Evolutionary conservation across 1,140 invertebrate genomes (phyloP).

Genomic region (Drosophila miranda): DNA sequence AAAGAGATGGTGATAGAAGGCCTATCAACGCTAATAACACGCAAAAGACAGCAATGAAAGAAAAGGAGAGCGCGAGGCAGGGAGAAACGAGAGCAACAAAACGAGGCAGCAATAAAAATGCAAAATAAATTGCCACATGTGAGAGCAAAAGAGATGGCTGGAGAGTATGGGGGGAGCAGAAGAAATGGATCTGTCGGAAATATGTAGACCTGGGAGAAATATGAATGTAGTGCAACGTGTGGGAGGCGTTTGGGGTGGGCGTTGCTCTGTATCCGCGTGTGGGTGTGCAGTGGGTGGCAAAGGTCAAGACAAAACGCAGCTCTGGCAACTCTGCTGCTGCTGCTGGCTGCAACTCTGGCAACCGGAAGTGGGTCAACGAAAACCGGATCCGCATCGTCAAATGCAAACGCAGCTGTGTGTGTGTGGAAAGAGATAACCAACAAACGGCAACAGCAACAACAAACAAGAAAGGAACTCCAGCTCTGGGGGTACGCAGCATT

Average conservation of each 20-base stretch:
- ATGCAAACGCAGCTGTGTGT: constrained; percentile 64
- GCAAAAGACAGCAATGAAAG: constrained; percentile 58
- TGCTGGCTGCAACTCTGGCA: constrained; percentile 36
- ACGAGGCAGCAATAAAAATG: constrained; percentile 68
- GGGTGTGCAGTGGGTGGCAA: constrained; percentile 38
- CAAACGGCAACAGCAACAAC: constrained; percentile 39
- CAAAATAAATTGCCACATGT: constrained; percentile 67
- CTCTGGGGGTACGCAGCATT: too few species aligned
- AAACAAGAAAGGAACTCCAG: not conserved
- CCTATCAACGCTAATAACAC: constrained; percentile 69
- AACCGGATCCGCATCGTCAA: constrained; percentile 69
- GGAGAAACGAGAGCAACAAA: constrained; percentile 66
- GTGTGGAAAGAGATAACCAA: constrained; percentile 62
- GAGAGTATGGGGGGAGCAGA: not conserved
- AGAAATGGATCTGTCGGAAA: constrained; percentile 20
- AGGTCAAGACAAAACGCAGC: constrained; percentile 60
- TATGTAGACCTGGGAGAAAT: constrained; percentile 42
- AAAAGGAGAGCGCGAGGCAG: constrained; percentile 45
- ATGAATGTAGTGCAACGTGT: constrained; percentile 76
- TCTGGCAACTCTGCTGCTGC: constrained; percentile 28
- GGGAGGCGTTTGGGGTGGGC: constrained; percentile 44
- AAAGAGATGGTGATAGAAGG: constrained; percentile 6
- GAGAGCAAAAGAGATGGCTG: constrained; percentile 4
- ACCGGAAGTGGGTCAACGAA: constrained; percentile 78
- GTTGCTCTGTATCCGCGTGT: constrained; percentile 11